Base-by-base conservation (phyloP, 2,797 vertebrate genomes). In the Coregonus ussuriensis region DNA sequence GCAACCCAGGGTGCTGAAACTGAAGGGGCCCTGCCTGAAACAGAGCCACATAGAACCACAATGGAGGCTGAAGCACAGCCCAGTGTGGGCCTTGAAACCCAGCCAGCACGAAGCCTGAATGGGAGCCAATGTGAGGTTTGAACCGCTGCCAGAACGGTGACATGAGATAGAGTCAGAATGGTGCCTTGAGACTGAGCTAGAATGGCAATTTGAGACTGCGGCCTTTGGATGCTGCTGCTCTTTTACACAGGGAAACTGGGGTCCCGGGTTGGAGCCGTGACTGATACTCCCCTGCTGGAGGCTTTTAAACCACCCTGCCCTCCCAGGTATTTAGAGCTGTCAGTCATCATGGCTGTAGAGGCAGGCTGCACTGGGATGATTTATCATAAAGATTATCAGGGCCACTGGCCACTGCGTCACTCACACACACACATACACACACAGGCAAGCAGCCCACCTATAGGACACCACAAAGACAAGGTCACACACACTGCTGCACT, bases 1-100 rank as follows among this genome's bases (percentile, higher is more conserved):
- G 92, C 88, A 93, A 92, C 93, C 91, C 93, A 91, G 92, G 91
- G 92, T 91, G 90, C 92, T 86, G 88, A 90, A 91, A 93, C 92
- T 83, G 88, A 91, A 73, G 82, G 70, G 77, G 67, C 69, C 29
- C 74, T 74, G 82, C 79, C 91, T 92, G 90, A 91, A 92, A 89
- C 86, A 76, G 83, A 91, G 90, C 92, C 92, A 93, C 91, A 88
- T 85, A 76, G 83, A 91, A 89, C 92, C 92, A 93, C 91, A 88
- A 88, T 85, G 88, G 89, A 1, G 88, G 84, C 89, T 88, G 80
- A 81, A 80, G 62, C 69, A 41, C 41, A 81, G 83, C 81, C 83
- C 54, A 81, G 65, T 4, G 72, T 67, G 52, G 68, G 59, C 29
- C 14, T 56, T 76, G 75, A 76, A 70, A 35, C 70, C 11, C 15